Percentiles rank a stretch among this genome's conserved stretches.
Evolutionary conservation across 2,888 invertebrate genomes (phyloP).

Genomic region (Xestia c-nigrum): DNA sequence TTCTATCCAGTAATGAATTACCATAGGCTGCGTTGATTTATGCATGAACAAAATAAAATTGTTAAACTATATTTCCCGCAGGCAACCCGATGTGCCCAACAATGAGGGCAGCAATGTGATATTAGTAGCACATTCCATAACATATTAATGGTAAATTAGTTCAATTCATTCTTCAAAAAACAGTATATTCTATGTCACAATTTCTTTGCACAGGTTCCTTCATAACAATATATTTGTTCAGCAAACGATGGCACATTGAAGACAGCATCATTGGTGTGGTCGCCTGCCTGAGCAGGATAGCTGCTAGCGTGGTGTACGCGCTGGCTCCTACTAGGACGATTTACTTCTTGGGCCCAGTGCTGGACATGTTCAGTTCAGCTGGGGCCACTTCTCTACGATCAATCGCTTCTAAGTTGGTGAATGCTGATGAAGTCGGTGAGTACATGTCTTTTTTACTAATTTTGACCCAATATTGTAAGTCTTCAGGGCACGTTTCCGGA

Average conservation of each 20-base stretch:
- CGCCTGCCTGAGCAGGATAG: constrained; percentile 89
- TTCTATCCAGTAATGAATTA: background rate
- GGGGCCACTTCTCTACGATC: constrained; percentile 90
- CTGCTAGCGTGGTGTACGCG: constrained; percentile 88
- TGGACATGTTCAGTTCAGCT: constrained; percentile 90
- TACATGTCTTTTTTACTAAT: constrained; percentile 28
- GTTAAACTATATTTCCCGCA: background rate
- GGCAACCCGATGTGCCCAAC: background rate
- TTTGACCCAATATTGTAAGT: background rate
- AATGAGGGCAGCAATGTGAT: no score
- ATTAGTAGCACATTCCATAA: background rate
- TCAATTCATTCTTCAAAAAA: background rate
- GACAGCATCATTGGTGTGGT: constrained; percentile 88
- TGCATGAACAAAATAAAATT: background rate
- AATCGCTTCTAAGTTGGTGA: constrained; percentile 90
- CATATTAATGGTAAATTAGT: background rate
- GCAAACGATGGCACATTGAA: constrained; percentile 87
- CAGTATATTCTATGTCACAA: constrained; percentile 39
- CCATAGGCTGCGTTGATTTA: background rate
- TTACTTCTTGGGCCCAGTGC: constrained; percentile 89
- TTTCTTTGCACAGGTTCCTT: constrained; percentile 84
- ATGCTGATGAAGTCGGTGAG: constrained; percentile 90
- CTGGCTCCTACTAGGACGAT: constrained; percentile 84
- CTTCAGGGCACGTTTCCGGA: background rate
- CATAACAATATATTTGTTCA: constrained; percentile 89